Evolutionary conservation across 2,797 vertebrate species (phyloP).

Genomic region (Arctocebus calabarensis): DNA sequence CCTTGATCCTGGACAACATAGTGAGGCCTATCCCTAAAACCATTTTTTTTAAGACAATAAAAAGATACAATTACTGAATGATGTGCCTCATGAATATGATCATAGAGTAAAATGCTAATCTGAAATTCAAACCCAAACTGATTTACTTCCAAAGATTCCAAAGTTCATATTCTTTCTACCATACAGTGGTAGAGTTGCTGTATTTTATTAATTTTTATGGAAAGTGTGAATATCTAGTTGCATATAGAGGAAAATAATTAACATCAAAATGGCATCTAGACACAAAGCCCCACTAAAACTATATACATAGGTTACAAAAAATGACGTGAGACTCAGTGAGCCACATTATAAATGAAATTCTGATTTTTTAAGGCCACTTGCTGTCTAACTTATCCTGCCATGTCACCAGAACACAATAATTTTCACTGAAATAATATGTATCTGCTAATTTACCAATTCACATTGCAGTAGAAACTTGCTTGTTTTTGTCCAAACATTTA

Average conservation of each 20-base stretch:
- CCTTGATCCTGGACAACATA: neutral
- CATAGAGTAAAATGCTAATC: neutral
- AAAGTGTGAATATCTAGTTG: neutral
- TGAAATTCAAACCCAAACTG: constrained; percentile 25
- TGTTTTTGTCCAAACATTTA: constrained; percentile 41
- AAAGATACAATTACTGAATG: neutral
- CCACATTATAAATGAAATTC: neutral
- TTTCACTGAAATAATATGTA: neutral
- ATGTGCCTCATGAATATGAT: neutral
- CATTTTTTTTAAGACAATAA: neutral
- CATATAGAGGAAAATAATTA: neutral
- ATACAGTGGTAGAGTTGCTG: neutral
- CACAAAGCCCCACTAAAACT: neutral
- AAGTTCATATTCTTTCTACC: neutral
- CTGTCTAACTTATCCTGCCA: neutral
- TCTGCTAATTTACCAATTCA: constrained; percentile 30
- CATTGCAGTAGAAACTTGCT: neutral
- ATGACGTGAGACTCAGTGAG: neutral
- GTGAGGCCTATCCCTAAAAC: neutral
- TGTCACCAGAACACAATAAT: constrained; percentile 3
- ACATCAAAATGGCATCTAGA: neutral
- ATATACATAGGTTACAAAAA: neutral
- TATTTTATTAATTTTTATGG: constrained; percentile 26
- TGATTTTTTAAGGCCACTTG: neutral
- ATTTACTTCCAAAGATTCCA: constrained; percentile 4